These are phyloP conservation scores for Erythrolamprus reginae DNA, from an alignment of 2,113 vertebrate genomes.

Conservation along the genomic window DNA sequence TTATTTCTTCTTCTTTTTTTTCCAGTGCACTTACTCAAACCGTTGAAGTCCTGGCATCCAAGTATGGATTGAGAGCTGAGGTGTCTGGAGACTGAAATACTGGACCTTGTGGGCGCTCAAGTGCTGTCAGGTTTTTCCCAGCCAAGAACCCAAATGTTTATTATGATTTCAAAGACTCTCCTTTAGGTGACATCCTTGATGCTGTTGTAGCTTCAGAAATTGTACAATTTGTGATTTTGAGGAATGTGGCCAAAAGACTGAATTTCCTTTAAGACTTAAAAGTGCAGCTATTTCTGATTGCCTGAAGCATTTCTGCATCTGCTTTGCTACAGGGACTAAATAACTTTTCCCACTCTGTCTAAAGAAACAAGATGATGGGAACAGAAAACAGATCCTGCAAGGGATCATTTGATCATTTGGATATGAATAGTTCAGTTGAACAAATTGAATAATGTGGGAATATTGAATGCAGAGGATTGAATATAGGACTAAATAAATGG, in stretches of 20 bases:
- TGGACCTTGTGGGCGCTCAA: not conserved
- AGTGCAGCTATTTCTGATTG: not conserved
- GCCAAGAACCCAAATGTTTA: not conserved
- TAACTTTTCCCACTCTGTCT: not conserved
- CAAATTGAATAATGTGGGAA: not conserved
- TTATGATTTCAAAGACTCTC: not conserved
- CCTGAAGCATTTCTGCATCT: not conserved
- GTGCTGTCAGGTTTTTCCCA: conserved; percentile 36
- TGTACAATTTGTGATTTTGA: no score
- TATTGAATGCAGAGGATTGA: not conserved
- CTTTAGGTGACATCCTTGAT: not conserved
- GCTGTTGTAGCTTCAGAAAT: not conserved
- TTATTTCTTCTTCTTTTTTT: conserved; percentile 16
- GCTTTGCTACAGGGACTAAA: not conserved
- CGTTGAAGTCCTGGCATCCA: conserved; percentile 74
- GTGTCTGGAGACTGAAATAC: conserved; percentile 25
- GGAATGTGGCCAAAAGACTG: not conserved
- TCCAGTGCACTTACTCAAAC: conserved; percentile 80
- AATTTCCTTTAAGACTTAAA: not conserved
- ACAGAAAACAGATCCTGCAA: not conserved
- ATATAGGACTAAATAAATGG: not conserved
- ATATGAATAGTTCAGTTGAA: not conserved
- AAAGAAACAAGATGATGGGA: not conserved
- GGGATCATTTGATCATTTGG: not conserved
- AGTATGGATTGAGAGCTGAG: conserved; percentile 68